phyloP scores from a whole-genome alignment of 2,888 invertebrate genomes.

The Lypha dubia region DNA sequence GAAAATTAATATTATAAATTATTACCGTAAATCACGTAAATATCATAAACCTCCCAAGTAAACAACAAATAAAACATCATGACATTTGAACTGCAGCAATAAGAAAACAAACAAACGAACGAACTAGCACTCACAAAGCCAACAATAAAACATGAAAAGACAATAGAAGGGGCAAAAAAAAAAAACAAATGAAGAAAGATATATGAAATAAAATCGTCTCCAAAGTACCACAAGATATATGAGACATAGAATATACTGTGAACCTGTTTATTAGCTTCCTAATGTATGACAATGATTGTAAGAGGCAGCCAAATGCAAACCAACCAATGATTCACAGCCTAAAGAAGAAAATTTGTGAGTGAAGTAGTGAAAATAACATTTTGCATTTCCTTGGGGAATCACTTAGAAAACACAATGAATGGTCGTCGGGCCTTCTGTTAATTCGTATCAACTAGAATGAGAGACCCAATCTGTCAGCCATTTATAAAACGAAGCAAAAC shows the following conservation, averaged over 20 bases:
- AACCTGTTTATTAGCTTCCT: slow-evolving; percentile 83
- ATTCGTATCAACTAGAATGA: slow-evolving; percentile 36
- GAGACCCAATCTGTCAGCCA: slow-evolving; percentile 41
- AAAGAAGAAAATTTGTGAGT: slow-evolving; percentile 45
- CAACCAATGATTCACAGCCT: slow-evolving; percentile 67
- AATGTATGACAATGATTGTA: slow-evolving; percentile 81
- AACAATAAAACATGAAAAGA: slow-evolving; percentile 28
- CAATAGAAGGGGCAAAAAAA: slow-evolving; percentile 4
- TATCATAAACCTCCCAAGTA: slow-evolving; percentile 77
- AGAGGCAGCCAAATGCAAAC: slow-evolving; percentile 15
- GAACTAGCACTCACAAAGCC: slow-evolving; percentile 44
- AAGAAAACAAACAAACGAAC: slow-evolving; percentile 51
- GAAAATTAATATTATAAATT: slow-evolving; percentile 76
- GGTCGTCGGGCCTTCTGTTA: slow-evolving; percentile 54
- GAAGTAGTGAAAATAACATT: slow-evolving; percentile 58
- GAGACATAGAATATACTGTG: slow-evolving; percentile 74
- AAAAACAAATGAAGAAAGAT: slow-evolving; percentile 35
- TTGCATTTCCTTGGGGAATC: slow-evolving; percentile 79
- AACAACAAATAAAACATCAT: slow-evolving; percentile 69
- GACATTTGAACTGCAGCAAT: slow-evolving; percentile 65
- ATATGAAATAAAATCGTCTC: slow-evolving; percentile 67
- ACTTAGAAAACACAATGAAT: slow-evolving; percentile 51
- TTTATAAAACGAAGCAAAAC: slow-evolving; percentile 50
- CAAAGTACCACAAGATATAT: slow-evolving; percentile 70
- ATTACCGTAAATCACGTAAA: slow-evolving; percentile 81